phyloP scores from a whole-genome alignment of 2,113 vertebrate species.

The Salvator merianae region DNA sequence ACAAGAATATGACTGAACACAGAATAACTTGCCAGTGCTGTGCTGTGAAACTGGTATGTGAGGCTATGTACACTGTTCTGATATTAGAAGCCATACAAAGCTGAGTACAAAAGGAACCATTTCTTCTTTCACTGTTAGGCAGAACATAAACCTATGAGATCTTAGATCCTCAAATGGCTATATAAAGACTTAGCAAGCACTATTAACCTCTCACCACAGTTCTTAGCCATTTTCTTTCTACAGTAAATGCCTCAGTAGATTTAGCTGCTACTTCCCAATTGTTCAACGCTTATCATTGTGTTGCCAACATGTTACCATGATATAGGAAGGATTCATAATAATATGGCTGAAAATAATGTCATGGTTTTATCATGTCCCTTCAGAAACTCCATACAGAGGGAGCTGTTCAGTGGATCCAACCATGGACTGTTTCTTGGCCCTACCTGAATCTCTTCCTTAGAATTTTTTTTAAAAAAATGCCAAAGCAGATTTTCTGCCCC shows the following conservation, averaged over 20 bases:
- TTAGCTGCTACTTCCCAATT: not conserved
- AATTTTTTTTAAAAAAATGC: too few relatives aligned
- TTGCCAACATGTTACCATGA: not conserved
- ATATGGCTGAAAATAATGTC: too few relatives aligned
- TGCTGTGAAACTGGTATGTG: not conserved
- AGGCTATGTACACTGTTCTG: not conserved
- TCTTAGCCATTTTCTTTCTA: not conserved
- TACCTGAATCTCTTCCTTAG: too few relatives aligned
- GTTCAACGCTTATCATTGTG: not conserved
- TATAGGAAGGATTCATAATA: too few relatives aligned
- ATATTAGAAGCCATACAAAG: not conserved
- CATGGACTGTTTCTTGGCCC: too few relatives aligned
- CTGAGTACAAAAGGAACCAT: not conserved
- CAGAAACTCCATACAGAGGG: too few relatives aligned
- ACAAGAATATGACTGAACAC: not conserved
- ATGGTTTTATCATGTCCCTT: too few relatives aligned
- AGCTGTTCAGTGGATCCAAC: too few relatives aligned
- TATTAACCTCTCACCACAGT: not conserved
- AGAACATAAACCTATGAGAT: not conserved
- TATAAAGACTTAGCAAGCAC: not conserved
- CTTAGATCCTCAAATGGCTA: not conserved
- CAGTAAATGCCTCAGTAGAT: not conserved
- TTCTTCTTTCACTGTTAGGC: not conserved
- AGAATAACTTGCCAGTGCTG: not conserved
- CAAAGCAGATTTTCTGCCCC: too few relatives aligned